phyloP scores from a whole-genome alignment of 2,888 invertebrate species.

The Melolontha melolontha region DNA sequence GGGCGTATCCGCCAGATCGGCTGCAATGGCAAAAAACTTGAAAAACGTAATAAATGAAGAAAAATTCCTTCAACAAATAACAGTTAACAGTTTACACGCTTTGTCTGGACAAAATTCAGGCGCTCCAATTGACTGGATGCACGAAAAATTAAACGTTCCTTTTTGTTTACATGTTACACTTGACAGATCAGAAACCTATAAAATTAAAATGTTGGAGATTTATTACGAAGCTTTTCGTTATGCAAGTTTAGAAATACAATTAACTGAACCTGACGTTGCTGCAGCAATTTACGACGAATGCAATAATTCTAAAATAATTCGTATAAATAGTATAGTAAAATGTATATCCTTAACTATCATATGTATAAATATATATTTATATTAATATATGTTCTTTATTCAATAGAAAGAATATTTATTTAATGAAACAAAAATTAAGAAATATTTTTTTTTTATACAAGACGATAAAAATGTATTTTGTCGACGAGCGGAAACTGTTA shows the following conservation, averaged over 20 bases:
- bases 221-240: constrained; percentile 26
- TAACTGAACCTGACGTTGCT: constrained; percentile 31
- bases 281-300: constrained; percentile 28
- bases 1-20: not conserved
- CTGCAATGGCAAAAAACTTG: constrained; percentile 23
- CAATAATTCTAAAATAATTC: too few species aligned
- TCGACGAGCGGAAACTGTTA: too few species aligned
- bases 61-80: not conserved
- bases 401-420: not conserved
- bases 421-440: too few species aligned
- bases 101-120: constrained; percentile 9
- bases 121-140: constrained; percentile 40
- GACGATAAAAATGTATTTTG: too few species aligned
- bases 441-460: too few species aligned
- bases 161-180: constrained; percentile 22
- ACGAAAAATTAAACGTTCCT: constrained; percentile 13
- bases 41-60: constrained; percentile 12
- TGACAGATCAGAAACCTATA: not conserved
- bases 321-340: too few species aligned
- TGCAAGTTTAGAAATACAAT: constrained; percentile 29
- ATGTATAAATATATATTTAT: too few species aligned
- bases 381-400: too few species aligned
- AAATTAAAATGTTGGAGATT: not conserved
- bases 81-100: not conserved
- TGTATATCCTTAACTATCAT: too few species aligned